Base-by-base conservation (phyloP, 2,888 invertebrate species). In the Craniophora ligustri region DNA sequence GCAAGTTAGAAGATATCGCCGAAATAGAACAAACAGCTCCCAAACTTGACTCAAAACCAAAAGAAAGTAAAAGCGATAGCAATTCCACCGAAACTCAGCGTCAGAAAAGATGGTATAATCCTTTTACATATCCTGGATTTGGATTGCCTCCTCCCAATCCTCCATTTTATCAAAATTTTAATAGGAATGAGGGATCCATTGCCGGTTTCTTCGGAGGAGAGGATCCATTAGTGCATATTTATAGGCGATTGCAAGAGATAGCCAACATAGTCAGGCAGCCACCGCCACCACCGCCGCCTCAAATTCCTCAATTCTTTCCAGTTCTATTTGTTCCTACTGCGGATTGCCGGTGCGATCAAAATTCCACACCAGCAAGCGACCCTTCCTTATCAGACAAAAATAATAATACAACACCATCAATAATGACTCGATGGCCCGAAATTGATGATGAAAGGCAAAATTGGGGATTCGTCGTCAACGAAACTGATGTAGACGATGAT, bases 381-480 rank as follows among this genome's bases (percentile, higher is more conserved):
- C 48, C 6, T 2, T n/a, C 68, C 5, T 0, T 30, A 38, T 30
- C 47, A 10, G 18, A 46, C 53, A 39, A 45, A 56, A 26, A 44
- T 11, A 64, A 67, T 41, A 36, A 54, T 7, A 67, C 70, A 23
- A 48, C 63, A 15, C 85, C 86, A 10, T 50, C 59, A 15, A 49
- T 87, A 21, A 13, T 45, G 5, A 81, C 63, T 16, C 79, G 88
- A 14, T 80, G 83, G 54, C 85, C 87, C 2, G 79, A 69, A 10
- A 78, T 89, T 74, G 86, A 86, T 0, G 89, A 91, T 46, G 72
- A 79, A 2, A 83, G 85, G 49, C 87, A 85, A 67, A 90, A 88
- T 55, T 90, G 89, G 88, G 91, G 91, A 2, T 36, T 87, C 2
- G 61, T 86, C 3, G 34, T 77, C 1, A 84, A 86, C 55, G 75